phyloP scores from a whole-genome alignment of 1,140 invertebrate genomes.

The Cydia splendana region DNA sequence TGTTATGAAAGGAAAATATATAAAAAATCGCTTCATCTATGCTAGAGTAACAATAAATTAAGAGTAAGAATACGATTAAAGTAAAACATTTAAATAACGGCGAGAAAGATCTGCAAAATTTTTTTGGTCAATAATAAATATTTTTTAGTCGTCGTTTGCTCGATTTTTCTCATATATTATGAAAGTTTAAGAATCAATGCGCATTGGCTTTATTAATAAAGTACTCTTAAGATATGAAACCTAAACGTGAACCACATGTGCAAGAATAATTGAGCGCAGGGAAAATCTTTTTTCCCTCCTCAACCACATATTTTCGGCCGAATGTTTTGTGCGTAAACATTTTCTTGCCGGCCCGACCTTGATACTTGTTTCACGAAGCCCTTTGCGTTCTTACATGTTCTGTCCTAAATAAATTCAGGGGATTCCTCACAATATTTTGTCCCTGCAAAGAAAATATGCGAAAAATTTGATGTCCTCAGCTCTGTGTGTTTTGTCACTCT shows the following conservation, averaged over 20 bases:
- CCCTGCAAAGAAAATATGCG: neutral
- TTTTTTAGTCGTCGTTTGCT: too few relatives aligned
- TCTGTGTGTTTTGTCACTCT: neutral
- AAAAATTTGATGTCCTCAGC: neutral
- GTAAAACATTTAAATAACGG: too few relatives aligned
- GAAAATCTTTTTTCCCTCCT: conserved; percentile 25
- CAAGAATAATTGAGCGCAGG: conserved; percentile 17
- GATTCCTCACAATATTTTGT: conserved; percentile 20
- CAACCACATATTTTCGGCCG: conserved; percentile 3
- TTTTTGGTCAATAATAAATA: too few relatives aligned
- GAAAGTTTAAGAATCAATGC: too few relatives aligned
- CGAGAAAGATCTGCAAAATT: too few relatives aligned
- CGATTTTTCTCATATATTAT: too few relatives aligned
- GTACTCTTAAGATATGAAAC: neutral
- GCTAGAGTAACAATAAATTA: too few relatives aligned
- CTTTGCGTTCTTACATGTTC: neutral
- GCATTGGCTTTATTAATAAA: too few relatives aligned
- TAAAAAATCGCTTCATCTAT: too few relatives aligned
- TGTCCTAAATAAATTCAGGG: conserved; percentile 21
- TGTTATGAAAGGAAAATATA: too few relatives aligned
- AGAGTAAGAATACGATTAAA: too few relatives aligned
- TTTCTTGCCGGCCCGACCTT: conserved; percentile 11
- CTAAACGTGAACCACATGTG: conserved; percentile 5
- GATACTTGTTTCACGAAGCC: conserved; percentile 5
- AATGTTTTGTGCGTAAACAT: conserved; percentile 26